Evolutionary conservation across 1,140 invertebrate genomes (phyloP).

Genomic region (Muscidifurax raptorellus): DNA sequence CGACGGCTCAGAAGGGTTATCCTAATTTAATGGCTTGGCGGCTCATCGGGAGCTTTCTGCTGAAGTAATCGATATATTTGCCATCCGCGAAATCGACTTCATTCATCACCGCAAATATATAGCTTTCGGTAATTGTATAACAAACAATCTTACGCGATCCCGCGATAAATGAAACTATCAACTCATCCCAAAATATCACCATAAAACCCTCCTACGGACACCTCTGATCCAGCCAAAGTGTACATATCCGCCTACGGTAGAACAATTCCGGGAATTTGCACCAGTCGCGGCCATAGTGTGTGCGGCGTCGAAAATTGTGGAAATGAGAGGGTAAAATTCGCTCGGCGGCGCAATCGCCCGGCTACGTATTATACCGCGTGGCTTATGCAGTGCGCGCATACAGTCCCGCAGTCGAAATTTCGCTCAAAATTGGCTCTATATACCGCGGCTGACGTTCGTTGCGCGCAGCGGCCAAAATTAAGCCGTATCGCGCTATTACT

Average conservation of each 20-base stretch:
- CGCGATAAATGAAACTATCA: no score
- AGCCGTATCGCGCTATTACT: neutral
- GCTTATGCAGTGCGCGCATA: neutral
- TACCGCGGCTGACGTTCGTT: conserved; percentile 1
- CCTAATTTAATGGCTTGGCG: neutral
- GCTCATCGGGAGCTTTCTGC: neutral
- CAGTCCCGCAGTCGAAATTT: neutral
- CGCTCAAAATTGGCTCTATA: neutral
- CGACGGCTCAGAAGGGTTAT: neutral
- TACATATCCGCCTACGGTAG: neutral
- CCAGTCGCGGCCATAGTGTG: no score
- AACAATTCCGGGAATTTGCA: conserved; percentile 1
- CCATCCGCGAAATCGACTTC: no score
- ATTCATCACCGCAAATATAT: no score
- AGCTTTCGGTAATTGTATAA: no score
- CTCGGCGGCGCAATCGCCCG: neutral
- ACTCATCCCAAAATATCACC: no score
- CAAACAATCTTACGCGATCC: no score
- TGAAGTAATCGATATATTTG: neutral
- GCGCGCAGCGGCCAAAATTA: neutral
- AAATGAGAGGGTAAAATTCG: neutral
- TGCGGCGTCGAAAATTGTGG: conserved; percentile 1
- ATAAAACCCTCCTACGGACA: no score
- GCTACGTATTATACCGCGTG: neutral
- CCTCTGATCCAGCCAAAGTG: neutral